These are phyloP conservation scores for Hofmannophila pseudospretella DNA, from an alignment of 2,888 invertebrate species.

Conservation along the genomic window DNA sequence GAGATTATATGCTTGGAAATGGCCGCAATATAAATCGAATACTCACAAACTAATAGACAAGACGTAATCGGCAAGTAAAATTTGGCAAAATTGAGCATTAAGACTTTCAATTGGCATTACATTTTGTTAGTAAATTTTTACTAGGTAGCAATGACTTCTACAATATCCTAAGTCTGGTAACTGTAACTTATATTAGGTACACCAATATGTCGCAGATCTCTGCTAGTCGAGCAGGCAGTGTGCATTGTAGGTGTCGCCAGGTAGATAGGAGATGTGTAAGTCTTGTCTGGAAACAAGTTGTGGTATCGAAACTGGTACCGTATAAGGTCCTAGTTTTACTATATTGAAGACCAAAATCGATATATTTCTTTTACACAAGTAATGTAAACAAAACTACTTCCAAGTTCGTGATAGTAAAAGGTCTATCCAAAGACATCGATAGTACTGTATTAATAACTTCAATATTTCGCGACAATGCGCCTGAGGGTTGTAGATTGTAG, in stretches of 20 bases:
- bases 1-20: constrained; percentile 30
- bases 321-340: no score
- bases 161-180: constrained; percentile 71
- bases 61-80: constrained; percentile 71
- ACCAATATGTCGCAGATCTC: constrained; percentile 24
- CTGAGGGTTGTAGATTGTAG: no score
- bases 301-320: no score
- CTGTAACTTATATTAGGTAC: constrained; percentile 66
- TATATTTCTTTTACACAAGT: no score
- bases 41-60: constrained; percentile 59
- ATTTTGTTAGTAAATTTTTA: constrained; percentile 41
- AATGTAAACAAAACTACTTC: no score
- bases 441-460: no score
- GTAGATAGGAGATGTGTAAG: constrained; percentile 3
- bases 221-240: background rate
- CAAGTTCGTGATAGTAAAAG: no score
- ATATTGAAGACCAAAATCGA: background rate
- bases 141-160: constrained; percentile 60
- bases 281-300: background rate
- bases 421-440: no score
- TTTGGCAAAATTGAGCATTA: constrained; percentile 78
- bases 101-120: constrained; percentile 70
- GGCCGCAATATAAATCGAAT: constrained; percentile 35
- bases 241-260: background rate
- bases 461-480: no score